phyloP scores from a whole-genome alignment of 2,888 invertebrate species.

The Phaonia tiefii region DNA sequence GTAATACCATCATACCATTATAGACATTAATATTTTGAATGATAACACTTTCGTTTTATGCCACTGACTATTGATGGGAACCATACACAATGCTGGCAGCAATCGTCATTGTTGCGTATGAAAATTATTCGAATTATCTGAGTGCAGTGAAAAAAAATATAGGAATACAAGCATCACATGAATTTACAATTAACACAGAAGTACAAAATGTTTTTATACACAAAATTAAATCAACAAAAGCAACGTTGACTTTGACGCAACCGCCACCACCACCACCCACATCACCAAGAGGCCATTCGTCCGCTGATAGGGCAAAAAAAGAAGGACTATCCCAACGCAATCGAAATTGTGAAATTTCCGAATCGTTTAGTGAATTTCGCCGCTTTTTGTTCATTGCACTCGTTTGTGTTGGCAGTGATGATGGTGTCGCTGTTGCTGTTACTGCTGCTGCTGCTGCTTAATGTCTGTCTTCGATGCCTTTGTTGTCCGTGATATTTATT shows the following conservation, averaged over 20 bases:
- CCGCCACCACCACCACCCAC: slow-evolving; percentile 2
- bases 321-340: slow-evolving; percentile 67
- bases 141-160: slow-evolving; percentile 44
- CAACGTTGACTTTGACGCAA: neutral
- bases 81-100: too few relatives aligned
- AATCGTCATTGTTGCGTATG: neutral
- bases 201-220: slow-evolving; percentile 13
- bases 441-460: slow-evolving; percentile 13
- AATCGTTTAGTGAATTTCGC: slow-evolving; percentile 18
- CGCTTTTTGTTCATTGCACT: neutral
- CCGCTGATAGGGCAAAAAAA: slow-evolving; percentile 21
- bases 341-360: slow-evolving; percentile 63
- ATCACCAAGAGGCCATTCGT: slow-evolving; percentile 32
- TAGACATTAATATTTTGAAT: too few relatives aligned
- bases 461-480: slow-evolving; percentile 28
- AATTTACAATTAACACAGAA: slow-evolving; percentile 6
- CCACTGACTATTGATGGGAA: too few relatives aligned
- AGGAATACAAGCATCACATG: slow-evolving; percentile 1
- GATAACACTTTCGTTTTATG: too few relatives aligned
- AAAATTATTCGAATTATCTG: slow-evolving; percentile 47
- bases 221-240: slow-evolving; percentile 2
- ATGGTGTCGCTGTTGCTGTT: too few relatives aligned
- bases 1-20: too few relatives aligned
- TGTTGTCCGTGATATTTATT: slow-evolving; percentile 52
- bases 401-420: too few relatives aligned